Percentiles rank a stretch among this genome's conserved stretches.
These are phyloP conservation scores for Sitta carolinensis DNA, from an alignment of 2,797 vertebrate species.

Conservation along the genomic window DNA sequence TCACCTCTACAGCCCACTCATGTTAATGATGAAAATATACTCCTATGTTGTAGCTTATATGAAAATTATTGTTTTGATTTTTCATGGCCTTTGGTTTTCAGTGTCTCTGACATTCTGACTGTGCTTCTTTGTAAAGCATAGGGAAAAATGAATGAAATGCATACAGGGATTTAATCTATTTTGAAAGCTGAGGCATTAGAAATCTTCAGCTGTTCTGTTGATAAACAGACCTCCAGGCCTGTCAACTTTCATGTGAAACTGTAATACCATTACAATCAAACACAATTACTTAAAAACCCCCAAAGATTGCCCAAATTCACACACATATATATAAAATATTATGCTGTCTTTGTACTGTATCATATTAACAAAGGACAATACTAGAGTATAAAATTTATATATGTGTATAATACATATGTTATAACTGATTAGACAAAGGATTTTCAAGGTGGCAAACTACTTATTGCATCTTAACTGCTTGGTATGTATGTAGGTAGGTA, in stretches of 20 bases:
- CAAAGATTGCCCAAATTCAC: background rate
- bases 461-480: background rate
- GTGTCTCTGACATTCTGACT: background rate
- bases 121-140: background rate
- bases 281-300: background rate
- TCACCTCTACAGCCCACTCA: background rate
- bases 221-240: background rate
- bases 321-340: background rate
- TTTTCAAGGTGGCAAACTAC: background rate
- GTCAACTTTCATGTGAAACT: background rate
- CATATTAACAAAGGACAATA: background rate
- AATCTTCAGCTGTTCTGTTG: background rate
- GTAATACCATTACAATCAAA: background rate
- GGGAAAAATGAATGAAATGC: background rate
- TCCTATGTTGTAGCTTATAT: background rate
- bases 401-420: background rate
- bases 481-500: too few species aligned
- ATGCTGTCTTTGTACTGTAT: background rate
- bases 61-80: background rate
- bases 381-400: background rate
- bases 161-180: background rate
- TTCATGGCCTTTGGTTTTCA: background rate
- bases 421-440: background rate
- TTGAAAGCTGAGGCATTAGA: background rate
- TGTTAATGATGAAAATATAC: background rate